These are phyloP conservation scores for Dromaius novaehollandiae DNA, from an alignment of 2,113 vertebrate genomes.

Conservation along the genomic window DNA sequence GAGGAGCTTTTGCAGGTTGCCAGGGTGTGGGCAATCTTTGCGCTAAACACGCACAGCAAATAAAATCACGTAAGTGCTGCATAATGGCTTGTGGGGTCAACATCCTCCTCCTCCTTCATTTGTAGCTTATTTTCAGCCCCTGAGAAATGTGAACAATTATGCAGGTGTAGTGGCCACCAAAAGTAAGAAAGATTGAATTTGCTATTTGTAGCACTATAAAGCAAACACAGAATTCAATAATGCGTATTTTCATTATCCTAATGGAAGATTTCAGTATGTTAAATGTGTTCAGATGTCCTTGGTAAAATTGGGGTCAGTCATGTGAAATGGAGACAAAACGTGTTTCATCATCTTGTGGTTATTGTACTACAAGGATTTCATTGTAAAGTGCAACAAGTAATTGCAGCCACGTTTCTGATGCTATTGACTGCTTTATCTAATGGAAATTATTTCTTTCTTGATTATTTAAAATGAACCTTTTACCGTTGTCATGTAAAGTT, in stretches of 20 bases:
- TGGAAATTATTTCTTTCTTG: conserved; percentile 41
- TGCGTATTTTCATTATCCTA: conserved; percentile 55
- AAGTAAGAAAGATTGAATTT: conserved; percentile 65
- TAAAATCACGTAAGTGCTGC: conserved; percentile 6
- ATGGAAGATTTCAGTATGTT: conserved; percentile 59
- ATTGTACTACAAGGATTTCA: conserved; percentile 57
- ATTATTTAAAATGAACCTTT: conserved; percentile 66
- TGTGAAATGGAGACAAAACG: conserved; percentile 48
- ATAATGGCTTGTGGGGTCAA: conserved; percentile 29
- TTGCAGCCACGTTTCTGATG: conserved; percentile 43
- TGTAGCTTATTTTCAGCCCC: conserved; percentile 18
- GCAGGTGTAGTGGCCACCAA: conserved; percentile 50
- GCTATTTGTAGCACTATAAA: conserved; percentile 55
- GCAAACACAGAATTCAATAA: conserved; percentile 53
- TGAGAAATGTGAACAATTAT: conserved; percentile 45
- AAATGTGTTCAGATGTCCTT: conserved; percentile 64
- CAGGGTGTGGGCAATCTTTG: background rate
- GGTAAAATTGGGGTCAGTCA: conserved; percentile 60
- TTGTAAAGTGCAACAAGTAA: conserved; percentile 70
- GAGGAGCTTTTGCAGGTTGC: background rate
- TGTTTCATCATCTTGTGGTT: conserved; percentile 45
- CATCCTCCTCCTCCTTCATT: conserved; percentile 9
- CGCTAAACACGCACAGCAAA: conserved; percentile 3
- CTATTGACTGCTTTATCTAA: conserved; percentile 62
- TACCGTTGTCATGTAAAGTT: conserved; percentile 34